These are phyloP conservation scores for Belgica antarctica DNA, from an alignment of 2,888 invertebrate species.

Conservation along the genomic window DNA sequence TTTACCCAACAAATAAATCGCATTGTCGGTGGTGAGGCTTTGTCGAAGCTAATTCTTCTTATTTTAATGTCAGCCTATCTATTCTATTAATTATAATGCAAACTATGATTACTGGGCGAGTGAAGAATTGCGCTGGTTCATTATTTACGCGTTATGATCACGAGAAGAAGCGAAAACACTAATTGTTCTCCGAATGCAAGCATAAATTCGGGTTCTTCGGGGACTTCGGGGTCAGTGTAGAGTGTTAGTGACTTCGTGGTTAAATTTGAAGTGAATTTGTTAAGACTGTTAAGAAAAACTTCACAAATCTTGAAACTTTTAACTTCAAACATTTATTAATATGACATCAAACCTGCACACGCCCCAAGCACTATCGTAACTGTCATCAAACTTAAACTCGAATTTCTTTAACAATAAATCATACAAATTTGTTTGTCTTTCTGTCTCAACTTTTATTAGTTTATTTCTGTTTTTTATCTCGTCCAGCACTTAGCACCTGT, in stretches of 20 bases:
- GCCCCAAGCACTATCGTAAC: neutral
- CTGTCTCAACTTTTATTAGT: neutral
- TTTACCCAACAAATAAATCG: constrained; percentile 11
- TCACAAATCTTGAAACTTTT: too few species aligned
- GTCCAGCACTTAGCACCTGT: constrained; percentile 17
- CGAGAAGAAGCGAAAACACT: too few species aligned
- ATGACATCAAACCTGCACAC: too few species aligned
- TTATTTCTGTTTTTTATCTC: neutral
- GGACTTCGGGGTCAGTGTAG: too few species aligned
- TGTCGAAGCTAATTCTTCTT: neutral
- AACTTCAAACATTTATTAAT: too few species aligned
- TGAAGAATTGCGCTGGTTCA: too few species aligned
- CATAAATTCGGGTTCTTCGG: too few species aligned
- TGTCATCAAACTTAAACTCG: neutral
- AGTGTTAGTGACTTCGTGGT: too few species aligned
- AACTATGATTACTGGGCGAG: too few species aligned
- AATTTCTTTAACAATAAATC: neutral
- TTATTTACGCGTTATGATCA: neutral
- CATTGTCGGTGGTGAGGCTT: neutral
- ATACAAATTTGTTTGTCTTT: constrained; percentile 16
- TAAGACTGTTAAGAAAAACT: too few species aligned
- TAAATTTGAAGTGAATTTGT: too few species aligned
- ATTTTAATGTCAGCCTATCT: neutral
- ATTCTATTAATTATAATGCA: neutral
- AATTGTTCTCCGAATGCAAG: too few species aligned